These are phyloP conservation scores for Numenius phaeopus DNA, from an alignment of 2,797 vertebrate genomes.

Conservation along the genomic window DNA sequence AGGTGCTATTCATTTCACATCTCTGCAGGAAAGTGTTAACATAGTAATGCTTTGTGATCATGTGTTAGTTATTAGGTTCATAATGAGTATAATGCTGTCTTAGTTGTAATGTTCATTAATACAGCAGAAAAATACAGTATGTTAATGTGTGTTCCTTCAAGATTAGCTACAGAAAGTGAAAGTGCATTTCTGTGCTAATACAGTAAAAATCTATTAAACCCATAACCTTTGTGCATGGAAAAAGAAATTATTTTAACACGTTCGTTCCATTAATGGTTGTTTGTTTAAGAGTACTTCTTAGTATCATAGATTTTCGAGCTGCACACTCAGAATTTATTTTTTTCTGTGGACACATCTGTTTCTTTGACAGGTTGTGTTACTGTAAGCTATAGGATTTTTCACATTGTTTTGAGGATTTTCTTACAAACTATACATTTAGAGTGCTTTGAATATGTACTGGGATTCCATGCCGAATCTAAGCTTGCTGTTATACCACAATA, in stretches of 20 bases:
- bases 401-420: background rate
- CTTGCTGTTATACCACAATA: background rate
- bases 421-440: background rate
- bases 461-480: conserved; percentile 7
- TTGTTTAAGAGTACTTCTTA: conserved; percentile 45
- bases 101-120: conserved; percentile 69
- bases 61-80: conserved; percentile 70
- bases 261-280: conserved; percentile 69
- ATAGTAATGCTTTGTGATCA: conserved; percentile 56
- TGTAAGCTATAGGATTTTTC: conserved; percentile 28
- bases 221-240: conserved; percentile 67
- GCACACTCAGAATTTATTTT: conserved; percentile 8
- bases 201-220: conserved; percentile 75
- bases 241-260: conserved; percentile 72
- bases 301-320: conserved; percentile 57
- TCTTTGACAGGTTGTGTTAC: conserved; percentile 56
- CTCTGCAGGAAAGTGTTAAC: conserved; percentile 70
- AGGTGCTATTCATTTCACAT: conserved; percentile 52
- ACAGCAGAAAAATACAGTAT: conserved; percentile 68
- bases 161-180: conserved; percentile 68
- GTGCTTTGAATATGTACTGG: conserved; percentile 29
- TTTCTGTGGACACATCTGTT: conserved; percentile 23
- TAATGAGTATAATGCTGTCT: conserved; percentile 64
- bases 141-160: conserved; percentile 71
- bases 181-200: conserved; percentile 69